Base-by-base conservation (phyloP, 2,797 vertebrate species). In the Sebastes diaconus region DNA sequence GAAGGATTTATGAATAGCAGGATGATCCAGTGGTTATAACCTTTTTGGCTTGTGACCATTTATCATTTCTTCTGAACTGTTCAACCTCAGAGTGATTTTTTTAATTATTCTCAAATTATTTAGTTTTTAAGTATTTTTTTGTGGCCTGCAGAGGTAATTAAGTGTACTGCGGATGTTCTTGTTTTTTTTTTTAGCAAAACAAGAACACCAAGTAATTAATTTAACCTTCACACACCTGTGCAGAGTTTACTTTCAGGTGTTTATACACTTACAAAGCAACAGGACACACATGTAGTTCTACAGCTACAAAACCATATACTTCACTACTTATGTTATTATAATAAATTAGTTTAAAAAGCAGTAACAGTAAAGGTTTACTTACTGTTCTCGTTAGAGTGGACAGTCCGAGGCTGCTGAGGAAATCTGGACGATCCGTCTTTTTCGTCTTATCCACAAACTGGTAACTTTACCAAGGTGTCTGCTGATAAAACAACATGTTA, bases 151-250 rank as follows among this genome's bases (percentile, higher is more conserved):
- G 5, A 8, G 0, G 42, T 52, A 14, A 0, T 42, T 42, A 14
- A 42, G 39, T 42, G 39, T 42, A 14, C 13, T 42, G 39, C 39
- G 39, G 13, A 42, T 0, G 39, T 42, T 42, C 39, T 42, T 42
- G 13, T 5, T 39, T 4, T 4, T 36, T 36, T 39, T 39, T 42
- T 14, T 16, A 39, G 13, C 39, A 42, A 42, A 42, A 42, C 39
- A 42, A 42, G 13, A 42, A 42, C 39, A 14, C 39, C 13, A 16
- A 63, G 12, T 6, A 16, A 20, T n/a, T 22, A 12, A 32, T 9
- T 12, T 9, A 60, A 68, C 76, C 42, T 82, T 30, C 29, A 36
- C 79, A 84, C 88, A 92, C 86, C 88, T 92, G 89, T 30, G 67
- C 67, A 27, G 16, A 75, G 14, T n/a, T 64, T 30, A 6, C 6